Percentiles rank a stretch among this genome's conserved stretches.
Evolutionary conservation across 37 sponge, comb jelly and placozoan genomes (phyloP).

Genomic region (Spongilla lacustris): DNA sequence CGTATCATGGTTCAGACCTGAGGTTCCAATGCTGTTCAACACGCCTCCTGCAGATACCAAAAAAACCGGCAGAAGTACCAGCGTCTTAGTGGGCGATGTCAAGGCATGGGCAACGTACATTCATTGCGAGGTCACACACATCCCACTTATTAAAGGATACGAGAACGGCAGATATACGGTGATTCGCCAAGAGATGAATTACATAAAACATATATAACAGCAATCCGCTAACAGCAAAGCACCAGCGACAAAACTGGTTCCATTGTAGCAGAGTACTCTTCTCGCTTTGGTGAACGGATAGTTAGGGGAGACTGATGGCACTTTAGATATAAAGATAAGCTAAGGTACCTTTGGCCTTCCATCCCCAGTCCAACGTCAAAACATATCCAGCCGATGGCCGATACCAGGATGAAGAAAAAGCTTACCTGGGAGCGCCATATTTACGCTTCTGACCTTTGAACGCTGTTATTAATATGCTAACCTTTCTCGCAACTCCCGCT

Average conservation of each 20-base stretch:
- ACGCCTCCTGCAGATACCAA: background rate
- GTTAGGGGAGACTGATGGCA: background rate
- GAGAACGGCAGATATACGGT: background rate
- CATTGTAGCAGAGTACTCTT: background rate
- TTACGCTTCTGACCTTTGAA: background rate
- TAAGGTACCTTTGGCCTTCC: background rate
- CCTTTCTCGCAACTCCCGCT: background rate
- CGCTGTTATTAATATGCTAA: background rate
- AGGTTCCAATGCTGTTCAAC: background rate
- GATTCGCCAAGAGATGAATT: background rate
- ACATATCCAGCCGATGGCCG: background rate
- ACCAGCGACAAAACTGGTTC: background rate
- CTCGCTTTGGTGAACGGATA: background rate
- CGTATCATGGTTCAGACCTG: background rate
- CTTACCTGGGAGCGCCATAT: background rate
- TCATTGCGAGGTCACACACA: background rate
- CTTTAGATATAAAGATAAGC: background rate
- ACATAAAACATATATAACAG: background rate
- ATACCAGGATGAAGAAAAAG: background rate
- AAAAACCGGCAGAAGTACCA: background rate
- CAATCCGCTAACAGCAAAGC: background rate
- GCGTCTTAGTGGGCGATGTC: background rate
- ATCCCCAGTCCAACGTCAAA: background rate
- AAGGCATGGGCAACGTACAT: background rate
- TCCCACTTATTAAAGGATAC: background rate